Evolutionary conservation across 2,113 vertebrate genomes (phyloP).

Genomic region (Pycnonotus jocosus): DNA sequence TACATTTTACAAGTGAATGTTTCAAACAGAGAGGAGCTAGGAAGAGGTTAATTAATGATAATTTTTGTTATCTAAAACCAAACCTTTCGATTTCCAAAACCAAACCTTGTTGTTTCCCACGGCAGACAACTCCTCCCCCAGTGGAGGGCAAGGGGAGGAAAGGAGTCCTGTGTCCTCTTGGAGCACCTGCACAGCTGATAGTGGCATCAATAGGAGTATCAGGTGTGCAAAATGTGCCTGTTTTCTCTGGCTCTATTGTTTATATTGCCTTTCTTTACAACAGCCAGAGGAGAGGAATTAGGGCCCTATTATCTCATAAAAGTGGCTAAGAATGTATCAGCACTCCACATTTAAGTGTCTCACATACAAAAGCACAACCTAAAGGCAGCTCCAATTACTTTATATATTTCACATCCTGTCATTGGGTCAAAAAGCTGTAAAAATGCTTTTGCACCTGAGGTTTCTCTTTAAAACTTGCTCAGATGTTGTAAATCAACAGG

Average conservation of each 20-base stretch:
- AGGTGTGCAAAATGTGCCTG: neutral
- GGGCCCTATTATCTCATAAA: neutral
- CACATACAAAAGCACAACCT: neutral
- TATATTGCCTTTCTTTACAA: neutral
- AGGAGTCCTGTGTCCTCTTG: neutral
- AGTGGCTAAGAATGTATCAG: neutral
- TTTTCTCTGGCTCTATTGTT: neutral
- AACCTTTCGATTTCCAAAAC: too few relatives aligned
- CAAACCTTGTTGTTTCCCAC: too few relatives aligned
- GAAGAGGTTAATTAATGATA: neutral
- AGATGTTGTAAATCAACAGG: neutral
- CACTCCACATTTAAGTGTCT: neutral
- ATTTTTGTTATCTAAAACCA: neutral
- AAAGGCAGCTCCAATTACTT: neutral
- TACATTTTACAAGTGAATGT: neutral
- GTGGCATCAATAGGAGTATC: neutral
- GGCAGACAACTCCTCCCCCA: fast-evolving
- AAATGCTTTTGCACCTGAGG: neutral
- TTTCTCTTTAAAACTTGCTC: neutral
- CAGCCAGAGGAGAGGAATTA: neutral
- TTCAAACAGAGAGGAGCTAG: neutral
- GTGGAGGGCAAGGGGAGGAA: neutral
- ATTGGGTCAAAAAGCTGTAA: neutral
- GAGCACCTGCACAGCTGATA: neutral
- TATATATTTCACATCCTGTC: neutral